Conservation (phyloP, 2,888 invertebrate species). For the Lacanobia oleracea region DNA sequence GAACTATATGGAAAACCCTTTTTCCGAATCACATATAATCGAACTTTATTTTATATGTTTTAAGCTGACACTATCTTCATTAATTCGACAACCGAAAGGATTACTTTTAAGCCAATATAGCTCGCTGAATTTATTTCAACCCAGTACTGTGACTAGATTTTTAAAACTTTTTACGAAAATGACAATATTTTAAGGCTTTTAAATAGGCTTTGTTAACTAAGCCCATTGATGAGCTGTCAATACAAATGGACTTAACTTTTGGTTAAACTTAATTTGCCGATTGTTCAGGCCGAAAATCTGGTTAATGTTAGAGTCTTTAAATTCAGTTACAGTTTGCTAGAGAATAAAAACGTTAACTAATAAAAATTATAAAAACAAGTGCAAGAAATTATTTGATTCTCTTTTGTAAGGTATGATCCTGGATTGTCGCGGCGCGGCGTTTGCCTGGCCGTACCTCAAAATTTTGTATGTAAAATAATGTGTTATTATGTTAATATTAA, state of each 20-base stretch:
- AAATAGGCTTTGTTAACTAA: slow-evolving; percentile 15
- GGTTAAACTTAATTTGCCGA: slow-evolving; percentile 10
- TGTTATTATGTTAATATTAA: too few relatives aligned
- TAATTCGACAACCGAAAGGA: slow-evolving; percentile 55
- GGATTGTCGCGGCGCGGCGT: too few relatives aligned
- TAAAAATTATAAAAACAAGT: too few relatives aligned
- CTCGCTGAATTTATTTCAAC: slow-evolving; percentile 31
- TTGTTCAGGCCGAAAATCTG: not conserved
- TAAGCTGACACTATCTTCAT: slow-evolving; percentile 44
- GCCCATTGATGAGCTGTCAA: slow-evolving; percentile 35
- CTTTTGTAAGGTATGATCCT: too few relatives aligned
- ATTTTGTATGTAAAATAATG: too few relatives aligned
- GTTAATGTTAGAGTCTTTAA: not conserved
- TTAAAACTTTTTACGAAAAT: slow-evolving; percentile 33
- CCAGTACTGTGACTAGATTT: slow-evolving; percentile 25
- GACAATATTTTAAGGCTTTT: slow-evolving; percentile 2
- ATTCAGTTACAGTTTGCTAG: not conserved
- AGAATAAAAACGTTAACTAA: not conserved
- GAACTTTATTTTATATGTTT: slow-evolving; percentile 19
- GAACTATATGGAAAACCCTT: not conserved
- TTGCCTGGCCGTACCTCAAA: too few relatives aligned
- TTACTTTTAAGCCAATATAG: slow-evolving; percentile 43
- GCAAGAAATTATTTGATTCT: too few relatives aligned
- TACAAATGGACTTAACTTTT: not conserved
- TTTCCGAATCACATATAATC: not conserved